Evolutionary conservation across 2,113 vertebrate species (phyloP), one percentile per base, ranked within the genome.

Genomic region (Myrmophylax atrothorax): DNA sequence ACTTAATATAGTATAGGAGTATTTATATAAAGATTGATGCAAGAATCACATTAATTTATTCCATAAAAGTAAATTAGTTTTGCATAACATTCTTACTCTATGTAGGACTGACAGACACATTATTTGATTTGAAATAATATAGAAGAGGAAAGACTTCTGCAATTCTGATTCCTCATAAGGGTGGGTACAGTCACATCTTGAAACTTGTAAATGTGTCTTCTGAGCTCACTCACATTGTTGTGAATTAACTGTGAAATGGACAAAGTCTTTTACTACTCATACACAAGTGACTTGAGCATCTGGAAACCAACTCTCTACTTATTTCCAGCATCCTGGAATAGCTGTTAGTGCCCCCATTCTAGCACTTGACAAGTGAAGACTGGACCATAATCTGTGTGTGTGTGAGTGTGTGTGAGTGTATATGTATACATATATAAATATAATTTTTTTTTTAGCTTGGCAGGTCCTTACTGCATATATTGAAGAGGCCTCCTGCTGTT

Each of bases 231-330:
- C 40, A 19, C 40, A 19, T 5, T 38, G 62, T 16, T 49, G 58
- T 26, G 66, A 89, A 87, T 87, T 75, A 75, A 64, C 84, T 42
- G 28, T 76, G 93, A 83, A 84, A 93, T 46, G 46, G 44, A 53
- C 79, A 90, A 93, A 66, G 33, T 53, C 37, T 89, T 87, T 82
- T 79, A 37, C 50, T 42, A 73, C 58, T 87, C 84, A 60, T 11
- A 66, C 0, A 0, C 28, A 38, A 84, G 17, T 29, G 53, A 68
- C n/a, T 49, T 1, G 0, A 52, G 28, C 25, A 73, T 67, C 55
- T 14, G 2, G 62, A 38, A 67, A 33, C 37, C 44, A 89, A 44
- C 5, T 19, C 5, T 19, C 14, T n/a, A 23, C 22, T 25, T 26
- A 26, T 50, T 50, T 26, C 49, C 24, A 73, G 70, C 53, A 66